phyloP scores from a whole-genome alignment of 2,113 vertebrate species.

The Zapornia atra region DNA sequence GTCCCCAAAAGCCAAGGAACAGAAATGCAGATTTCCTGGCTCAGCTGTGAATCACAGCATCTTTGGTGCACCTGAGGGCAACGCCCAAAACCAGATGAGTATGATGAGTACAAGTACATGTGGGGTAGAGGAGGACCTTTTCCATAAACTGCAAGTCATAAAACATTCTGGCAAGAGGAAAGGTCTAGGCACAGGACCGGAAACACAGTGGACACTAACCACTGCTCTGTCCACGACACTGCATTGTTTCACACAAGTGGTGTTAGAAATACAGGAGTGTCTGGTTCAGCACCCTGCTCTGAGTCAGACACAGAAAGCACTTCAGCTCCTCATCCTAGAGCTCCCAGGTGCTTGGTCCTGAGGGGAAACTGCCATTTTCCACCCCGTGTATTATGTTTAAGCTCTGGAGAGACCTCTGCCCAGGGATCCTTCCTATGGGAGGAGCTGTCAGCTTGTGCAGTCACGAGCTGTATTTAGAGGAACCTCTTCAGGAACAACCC shows the following conservation, averaged over 20 bases:
- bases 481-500: not conserved
- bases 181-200: not conserved
- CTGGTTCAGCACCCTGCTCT: not conserved
- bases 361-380: not conserved
- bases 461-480: not conserved
- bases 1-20: not conserved
- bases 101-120: not conserved
- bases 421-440: not conserved
- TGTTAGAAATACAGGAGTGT: not conserved
- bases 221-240: not conserved
- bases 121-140: not conserved
- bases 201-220: not conserved
- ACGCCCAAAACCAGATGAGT: not conserved
- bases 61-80: not conserved
- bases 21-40: not conserved
- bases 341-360: not conserved
- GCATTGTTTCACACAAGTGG: not conserved
- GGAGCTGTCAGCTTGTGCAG: not conserved
- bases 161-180: not conserved
- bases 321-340: not conserved
- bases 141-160: not conserved
- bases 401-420: not conserved
- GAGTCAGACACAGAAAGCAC: not conserved
- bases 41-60: not conserved
- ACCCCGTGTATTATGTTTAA: not conserved